Base-by-base conservation (phyloP, 2,113 vertebrate genomes). In the Gnathonemus echidnorhynchus region DNA sequence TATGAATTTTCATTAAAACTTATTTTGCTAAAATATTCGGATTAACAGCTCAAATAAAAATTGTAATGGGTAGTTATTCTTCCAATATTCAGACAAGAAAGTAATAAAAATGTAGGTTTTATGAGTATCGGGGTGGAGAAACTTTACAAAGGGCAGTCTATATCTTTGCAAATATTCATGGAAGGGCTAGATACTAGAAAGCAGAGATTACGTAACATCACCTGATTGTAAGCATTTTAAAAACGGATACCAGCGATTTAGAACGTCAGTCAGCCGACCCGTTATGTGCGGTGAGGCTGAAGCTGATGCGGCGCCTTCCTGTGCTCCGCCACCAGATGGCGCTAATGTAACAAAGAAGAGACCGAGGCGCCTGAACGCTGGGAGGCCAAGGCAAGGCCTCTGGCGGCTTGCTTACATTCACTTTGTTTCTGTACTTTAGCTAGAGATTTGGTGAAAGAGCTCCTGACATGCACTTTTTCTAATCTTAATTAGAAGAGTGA, bases 291-390 rank as follows among this genome's bases (percentile, higher is more conserved):
- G 35, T 7, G 15, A 2, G 0, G 74, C 35, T 42, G 74, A 39
- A 19, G 74, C 49, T 80, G 5, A 45, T 50, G n/a, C 35, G 21
- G 80, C n/a, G 35, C n/a, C 3, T 24, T 89, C 21, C 24, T 8
- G 11, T 0, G 15, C 35, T 56, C 24, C 7, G 56, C 95, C 97
- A 94, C 95, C 93, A 95, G 97, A 97, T 96, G 96, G 97, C 94
- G 96, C 96, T 91, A 96, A 95, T 3, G 96, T 97, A 95, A 97
- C 94, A 86, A 93, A 94, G 91, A 1, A 0, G 93, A 94, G 1
- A 87, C 90, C 4, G 8, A 83, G n/a, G 5, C 17, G 21, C 3
- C 15, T 24, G 42, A 58, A 27, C 13, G 39, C 52, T 53, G 17
- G 4, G 56, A 53, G 50, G 31, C 50, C 48, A 53, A 13, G 27